phyloP scores from a whole-genome alignment of 2,888 invertebrate genomes.

The Rhogogaster chlorosoma region DNA sequence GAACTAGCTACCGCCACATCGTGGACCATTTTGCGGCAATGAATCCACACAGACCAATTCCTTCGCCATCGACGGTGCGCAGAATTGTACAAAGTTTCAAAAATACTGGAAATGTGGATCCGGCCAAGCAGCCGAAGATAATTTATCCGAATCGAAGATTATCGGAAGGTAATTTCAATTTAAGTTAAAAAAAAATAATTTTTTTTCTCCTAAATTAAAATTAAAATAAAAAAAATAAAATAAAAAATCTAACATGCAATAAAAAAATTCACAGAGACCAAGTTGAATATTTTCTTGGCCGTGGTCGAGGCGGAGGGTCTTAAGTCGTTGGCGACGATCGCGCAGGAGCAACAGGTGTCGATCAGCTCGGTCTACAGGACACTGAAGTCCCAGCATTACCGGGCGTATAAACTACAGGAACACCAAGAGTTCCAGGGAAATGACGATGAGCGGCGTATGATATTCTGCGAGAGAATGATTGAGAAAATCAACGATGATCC shows the following conservation, averaged over 20 bases:
- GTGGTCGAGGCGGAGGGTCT: background rate
- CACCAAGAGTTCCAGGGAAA: too few species aligned
- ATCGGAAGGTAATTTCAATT: background rate
- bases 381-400: background rate
- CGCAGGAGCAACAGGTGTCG: background rate
- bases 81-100: background rate
- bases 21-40: background rate
- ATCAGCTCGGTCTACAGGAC: background rate
- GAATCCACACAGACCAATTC: background rate
- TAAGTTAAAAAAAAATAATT: background rate
- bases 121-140: background rate
- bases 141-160: background rate
- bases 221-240: too few species aligned
- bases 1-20: too few species aligned
- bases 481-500: background rate
- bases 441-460: too few species aligned
- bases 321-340: background rate
- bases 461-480: background rate
- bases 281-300: background rate
- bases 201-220: too few species aligned
- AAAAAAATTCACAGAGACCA: too few species aligned
- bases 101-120: background rate
- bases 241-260: too few species aligned
- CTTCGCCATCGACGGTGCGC: background rate
- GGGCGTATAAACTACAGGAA: background rate